Evolutionary conservation across 1,140 invertebrate species (phyloP), one percentile per base, ranked within the genome.

Genomic region (Melitaea cinxia): DNA sequence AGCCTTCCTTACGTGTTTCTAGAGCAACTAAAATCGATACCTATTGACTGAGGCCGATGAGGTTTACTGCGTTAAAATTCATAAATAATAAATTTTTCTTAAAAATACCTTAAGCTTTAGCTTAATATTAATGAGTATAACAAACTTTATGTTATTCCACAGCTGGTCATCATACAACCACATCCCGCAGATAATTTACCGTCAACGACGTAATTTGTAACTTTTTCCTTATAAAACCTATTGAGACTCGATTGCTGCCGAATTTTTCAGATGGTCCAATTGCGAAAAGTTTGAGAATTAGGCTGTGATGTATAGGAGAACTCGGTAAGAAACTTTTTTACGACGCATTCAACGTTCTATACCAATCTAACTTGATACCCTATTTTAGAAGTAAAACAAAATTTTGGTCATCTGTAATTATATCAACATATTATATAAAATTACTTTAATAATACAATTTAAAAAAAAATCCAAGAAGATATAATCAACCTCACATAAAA

Each of bases 131-230:
- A n/a, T n/a, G n/a, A n/a, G n/a, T n/a, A n/a, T n/a, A n/a, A n/a
- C n/a, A n/a, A n/a, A n/a, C n/a, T n/a, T n/a, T n/a, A n/a, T n/a
- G n/a, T n/a, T 57, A 62, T 10, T 26, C 14, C 56, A 39, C 65
- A 65, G 70, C 65, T 70, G 68, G 35, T 53, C 45, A 61, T 62
- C 57, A 57, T 68, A 54, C 58, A 62, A 62, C 57, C 54, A 52
- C 58, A 68, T 61, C 49, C 61, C 65, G 61, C 61, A 68, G 54
- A 45, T 45, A 72, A 68, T 72, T 59, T 45, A 35, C 49, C 56
- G 49, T 55, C 30, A 35, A 60, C 53, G 61, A 50, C 52, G 53
- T 68, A 56, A 65, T 72, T 68, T 64, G 58, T 61, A 67, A 67
- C 57, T 57, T 67, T 61, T 67, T 52, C 52, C 55, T 49, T 65